phyloP scores from a whole-genome alignment of 2,888 invertebrate species.

The Apeira syringaria region DNA sequence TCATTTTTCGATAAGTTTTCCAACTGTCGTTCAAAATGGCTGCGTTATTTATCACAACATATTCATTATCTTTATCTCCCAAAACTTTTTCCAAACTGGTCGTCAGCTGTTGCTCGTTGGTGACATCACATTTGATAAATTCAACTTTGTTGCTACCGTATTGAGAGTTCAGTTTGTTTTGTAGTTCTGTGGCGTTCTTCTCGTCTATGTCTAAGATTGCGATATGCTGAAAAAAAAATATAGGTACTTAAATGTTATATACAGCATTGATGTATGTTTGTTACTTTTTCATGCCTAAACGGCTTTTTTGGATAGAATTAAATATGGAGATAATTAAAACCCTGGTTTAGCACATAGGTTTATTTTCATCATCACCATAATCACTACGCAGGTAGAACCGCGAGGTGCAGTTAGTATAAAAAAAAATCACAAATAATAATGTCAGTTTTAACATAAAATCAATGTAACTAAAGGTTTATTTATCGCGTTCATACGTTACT shows the following conservation, averaged over 20 bases:
- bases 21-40: constrained; percentile 36
- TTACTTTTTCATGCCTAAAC: too few relatives aligned
- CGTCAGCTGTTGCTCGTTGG: constrained; percentile 39
- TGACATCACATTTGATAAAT: constrained; percentile 51
- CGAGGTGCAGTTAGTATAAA: too few relatives aligned
- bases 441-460: too few relatives aligned
- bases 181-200: constrained; percentile 30
- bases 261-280: too few relatives aligned
- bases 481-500: too few relatives aligned
- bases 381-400: too few relatives aligned
- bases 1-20: constrained; percentile 39
- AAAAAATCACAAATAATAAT: too few relatives aligned
- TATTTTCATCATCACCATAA: too few relatives aligned
- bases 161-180: constrained; percentile 40
- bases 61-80: constrained; percentile 36
- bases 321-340: too few relatives aligned
- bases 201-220: constrained; percentile 47
- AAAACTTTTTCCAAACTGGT: constrained; percentile 34
- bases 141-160: constrained; percentile 37
- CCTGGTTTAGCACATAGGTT: too few relatives aligned
- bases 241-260: not conserved
- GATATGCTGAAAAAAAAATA: constrained; percentile 36
- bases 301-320: too few relatives aligned
- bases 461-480: too few relatives aligned
- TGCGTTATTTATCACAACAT: constrained; percentile 52